Percentiles rank a stretch among this genome's conserved stretches.
Conservation (phyloP, 2,797 vertebrate genomes). For the Cercopithecus petaurista region DNA sequence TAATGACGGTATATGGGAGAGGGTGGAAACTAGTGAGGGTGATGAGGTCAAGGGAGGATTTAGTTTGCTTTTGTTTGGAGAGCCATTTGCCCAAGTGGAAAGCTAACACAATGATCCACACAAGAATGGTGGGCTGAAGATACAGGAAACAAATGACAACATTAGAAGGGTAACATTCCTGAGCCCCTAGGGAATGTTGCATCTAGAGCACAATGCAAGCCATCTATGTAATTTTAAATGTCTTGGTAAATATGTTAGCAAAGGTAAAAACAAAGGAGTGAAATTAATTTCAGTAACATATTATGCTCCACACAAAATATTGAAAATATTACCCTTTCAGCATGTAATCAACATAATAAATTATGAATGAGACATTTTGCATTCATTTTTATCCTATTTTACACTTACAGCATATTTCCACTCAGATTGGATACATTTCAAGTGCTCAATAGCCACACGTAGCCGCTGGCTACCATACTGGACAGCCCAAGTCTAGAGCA, state of each 20-base stretch:
- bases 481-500: not conserved
- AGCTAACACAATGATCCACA: not conserved
- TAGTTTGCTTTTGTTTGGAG: not conserved
- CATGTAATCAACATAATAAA: not conserved
- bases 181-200: not conserved
- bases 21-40: not conserved
- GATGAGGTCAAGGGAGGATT: not conserved
- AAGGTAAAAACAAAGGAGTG: not conserved
- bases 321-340: slow-evolving; percentile 23
- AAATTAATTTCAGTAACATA: not conserved
- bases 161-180: not conserved
- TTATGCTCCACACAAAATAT: not conserved
- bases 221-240: not conserved
- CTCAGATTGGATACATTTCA: not conserved
- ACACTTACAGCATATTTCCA: not conserved
- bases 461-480: not conserved
- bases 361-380: not conserved
- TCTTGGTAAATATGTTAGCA: not conserved
- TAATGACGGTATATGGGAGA: not conserved
- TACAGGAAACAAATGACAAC: not conserved
- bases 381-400: not conserved
- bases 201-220: not conserved
- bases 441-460: not conserved
- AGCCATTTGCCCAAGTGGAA: not conserved
- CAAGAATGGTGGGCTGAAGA: not conserved